phyloP scores from a whole-genome alignment of 2,888 invertebrate genomes.

The Odontocerum albicorne region DNA sequence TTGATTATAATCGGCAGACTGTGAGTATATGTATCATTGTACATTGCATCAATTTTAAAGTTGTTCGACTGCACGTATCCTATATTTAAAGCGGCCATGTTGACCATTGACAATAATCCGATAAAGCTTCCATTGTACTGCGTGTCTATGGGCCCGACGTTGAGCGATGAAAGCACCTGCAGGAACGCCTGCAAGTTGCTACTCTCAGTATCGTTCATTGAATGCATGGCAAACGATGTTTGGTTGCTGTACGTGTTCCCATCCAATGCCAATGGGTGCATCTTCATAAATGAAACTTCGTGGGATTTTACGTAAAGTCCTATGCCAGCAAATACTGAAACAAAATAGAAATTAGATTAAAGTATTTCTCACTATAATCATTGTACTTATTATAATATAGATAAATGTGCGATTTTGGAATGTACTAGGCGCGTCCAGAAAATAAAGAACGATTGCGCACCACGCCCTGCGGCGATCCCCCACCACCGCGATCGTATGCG shows the following conservation, averaged over 20 bases:
- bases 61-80: constrained; percentile 56
- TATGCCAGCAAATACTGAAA: constrained; percentile 63
- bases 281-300: constrained; percentile 63
- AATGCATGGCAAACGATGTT: constrained; percentile 64
- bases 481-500: too few relatives aligned
- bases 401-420: background rate
- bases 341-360: background rate
- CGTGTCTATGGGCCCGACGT: constrained; percentile 49
- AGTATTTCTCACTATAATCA: background rate
- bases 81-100: constrained; percentile 68
- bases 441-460: too few relatives aligned
- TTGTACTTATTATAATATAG: background rate
- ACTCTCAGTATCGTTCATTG: constrained; percentile 47
- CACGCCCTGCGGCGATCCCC: too few relatives aligned
- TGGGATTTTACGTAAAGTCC: constrained; percentile 66
- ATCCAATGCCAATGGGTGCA: constrained; percentile 64
- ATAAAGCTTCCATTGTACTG: constrained; percentile 69
- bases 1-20: constrained; percentile 76
- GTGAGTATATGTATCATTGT: constrained; percentile 80
- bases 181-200: constrained; percentile 47
- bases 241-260: constrained; percentile 62
- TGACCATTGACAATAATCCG: constrained; percentile 62
- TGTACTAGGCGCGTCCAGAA: too few relatives aligned
- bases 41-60: constrained; percentile 63
- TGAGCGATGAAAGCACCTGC: constrained; percentile 48